A percentile compares a stretch with the other conserved stretches of the same genome.
phyloP scores from a whole-genome alignment of 1,140 invertebrate genomes.

The Laupala kohalensis region DNA sequence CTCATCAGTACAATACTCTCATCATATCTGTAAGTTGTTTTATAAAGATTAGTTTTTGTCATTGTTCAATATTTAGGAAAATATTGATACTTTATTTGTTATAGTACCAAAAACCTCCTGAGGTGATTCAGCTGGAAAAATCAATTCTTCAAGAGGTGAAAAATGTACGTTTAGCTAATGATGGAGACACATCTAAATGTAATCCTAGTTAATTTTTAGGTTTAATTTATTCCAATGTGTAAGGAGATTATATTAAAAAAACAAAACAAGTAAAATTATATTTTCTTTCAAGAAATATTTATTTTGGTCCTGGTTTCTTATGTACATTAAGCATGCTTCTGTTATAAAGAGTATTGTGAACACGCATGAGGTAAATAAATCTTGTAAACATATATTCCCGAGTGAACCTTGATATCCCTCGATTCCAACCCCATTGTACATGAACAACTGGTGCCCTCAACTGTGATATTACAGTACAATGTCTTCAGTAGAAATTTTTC shows the following conservation, averaged over 20 bases:
- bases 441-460: background rate
- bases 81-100: conserved; percentile 25
- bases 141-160: conserved; percentile 37
- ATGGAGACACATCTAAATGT: conserved; percentile 33
- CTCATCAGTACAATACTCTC: conserved; percentile 61
- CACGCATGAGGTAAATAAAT: background rate
- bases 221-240: background rate
- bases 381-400: background rate
- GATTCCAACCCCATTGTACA: too few species aligned
- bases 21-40: conserved; percentile 51
- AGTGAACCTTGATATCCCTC: too few species aligned
- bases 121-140: conserved; percentile 53
- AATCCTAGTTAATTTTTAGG: conserved; percentile 31
- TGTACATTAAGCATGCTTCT: background rate
- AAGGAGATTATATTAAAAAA: background rate
- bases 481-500: background rate
- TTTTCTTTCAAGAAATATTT: background rate
- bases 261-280: background rate
- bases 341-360: background rate
- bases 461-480: background rate
- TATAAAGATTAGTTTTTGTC: background rate
- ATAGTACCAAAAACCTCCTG: conserved; percentile 58
- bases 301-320: background rate
- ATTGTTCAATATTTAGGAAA: background rate
- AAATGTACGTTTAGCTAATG: conserved; percentile 35